phyloP scores from a whole-genome alignment of 2,888 invertebrate genomes.

The Odontocerum albicorne region DNA sequence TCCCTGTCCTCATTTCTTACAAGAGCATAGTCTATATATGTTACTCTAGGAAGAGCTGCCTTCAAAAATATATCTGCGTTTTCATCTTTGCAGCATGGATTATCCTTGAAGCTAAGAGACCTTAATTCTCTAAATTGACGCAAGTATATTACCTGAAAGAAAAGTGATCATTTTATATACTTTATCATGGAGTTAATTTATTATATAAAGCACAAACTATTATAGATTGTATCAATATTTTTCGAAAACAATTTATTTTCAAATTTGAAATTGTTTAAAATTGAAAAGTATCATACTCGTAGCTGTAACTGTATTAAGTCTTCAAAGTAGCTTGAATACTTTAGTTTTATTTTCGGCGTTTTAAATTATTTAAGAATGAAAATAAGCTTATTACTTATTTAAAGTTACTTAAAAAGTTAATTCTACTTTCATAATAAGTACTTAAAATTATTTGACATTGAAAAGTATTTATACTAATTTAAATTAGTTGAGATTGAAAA shows the following conservation, averaged over 20 bases:
- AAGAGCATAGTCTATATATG: conserved; percentile 74
- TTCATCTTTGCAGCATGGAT: conserved; percentile 71
- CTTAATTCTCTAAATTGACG: conserved; percentile 67
- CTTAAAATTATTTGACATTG: too few species aligned
- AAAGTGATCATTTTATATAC: conserved; percentile 37
- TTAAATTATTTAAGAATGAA: too few species aligned
- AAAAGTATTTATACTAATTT: too few species aligned
- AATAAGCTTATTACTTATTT: too few species aligned
- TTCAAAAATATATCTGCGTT: conserved; percentile 70
- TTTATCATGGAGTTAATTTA: background rate
- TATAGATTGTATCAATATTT: background rate
- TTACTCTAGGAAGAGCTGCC: conserved; percentile 70
- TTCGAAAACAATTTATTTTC: background rate
- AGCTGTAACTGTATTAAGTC: too few species aligned
- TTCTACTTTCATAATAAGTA: too few species aligned
- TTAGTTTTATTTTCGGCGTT: too few species aligned
- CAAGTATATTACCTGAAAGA: conserved; percentile 67
- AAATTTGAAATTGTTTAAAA: background rate
- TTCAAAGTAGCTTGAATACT: too few species aligned
- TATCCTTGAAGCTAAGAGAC: conserved; percentile 77
- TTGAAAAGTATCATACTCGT: too few species aligned
- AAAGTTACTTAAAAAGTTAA: too few species aligned
- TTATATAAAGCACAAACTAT: background rate
- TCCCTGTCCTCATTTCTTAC: conserved; percentile 63
- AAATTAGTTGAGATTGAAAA: too few species aligned